Base-by-base conservation (phyloP, 2,797 vertebrate species). In the Natrix natrix region DNA sequence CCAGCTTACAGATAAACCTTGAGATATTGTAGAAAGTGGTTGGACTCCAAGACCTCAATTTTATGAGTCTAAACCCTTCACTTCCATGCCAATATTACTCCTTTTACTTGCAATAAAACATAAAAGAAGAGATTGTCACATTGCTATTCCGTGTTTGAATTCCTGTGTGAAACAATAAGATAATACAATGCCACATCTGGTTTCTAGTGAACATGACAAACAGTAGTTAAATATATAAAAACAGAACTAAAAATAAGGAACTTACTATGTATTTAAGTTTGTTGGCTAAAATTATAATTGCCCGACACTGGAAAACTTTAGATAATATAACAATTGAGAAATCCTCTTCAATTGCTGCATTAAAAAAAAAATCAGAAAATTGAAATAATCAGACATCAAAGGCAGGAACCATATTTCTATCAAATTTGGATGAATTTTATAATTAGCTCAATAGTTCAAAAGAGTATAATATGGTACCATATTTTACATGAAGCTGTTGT, bases 141-240 rank as follows among this genome's bases (percentile, higher is more conserved):
- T 55, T 87, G 26, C 8, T 20, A 17, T 37, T 69, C 56, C 12
- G 48, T 56, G 24, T 4, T 69, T 69, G 52, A 57, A 32, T 92
- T 54, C n/a, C n/a, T 32, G 4, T 74, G 88, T 5, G n/a, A 88
- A 92, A 66, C 24, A 37, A 5, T 57, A 87, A 92, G 26, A n/a
- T 43, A 61, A 24, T 54, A 86, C 88, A 92, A 63, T 83, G 87
- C 66, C 69, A 86, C 69, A 92, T n/a, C 48, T 92, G 57, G 43
- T 55, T 32, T 90, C 43, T 86, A 52, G 20, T 92, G 92, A 90
- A 86, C 63, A 61, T 61, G 48, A 86, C 37, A 22, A n/a, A 2
- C 32, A 5, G 37, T 74, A 74, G 14, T 74, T 74, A 74, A 74
- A 74, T 37, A 74, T 32, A 37, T 32, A 37, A 74, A 74, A 37